Evolutionary conservation across 2,113 vertebrate species (phyloP), one percentile per base, ranked within the genome.

Genomic region (Lichenostomus cassidix): DNA sequence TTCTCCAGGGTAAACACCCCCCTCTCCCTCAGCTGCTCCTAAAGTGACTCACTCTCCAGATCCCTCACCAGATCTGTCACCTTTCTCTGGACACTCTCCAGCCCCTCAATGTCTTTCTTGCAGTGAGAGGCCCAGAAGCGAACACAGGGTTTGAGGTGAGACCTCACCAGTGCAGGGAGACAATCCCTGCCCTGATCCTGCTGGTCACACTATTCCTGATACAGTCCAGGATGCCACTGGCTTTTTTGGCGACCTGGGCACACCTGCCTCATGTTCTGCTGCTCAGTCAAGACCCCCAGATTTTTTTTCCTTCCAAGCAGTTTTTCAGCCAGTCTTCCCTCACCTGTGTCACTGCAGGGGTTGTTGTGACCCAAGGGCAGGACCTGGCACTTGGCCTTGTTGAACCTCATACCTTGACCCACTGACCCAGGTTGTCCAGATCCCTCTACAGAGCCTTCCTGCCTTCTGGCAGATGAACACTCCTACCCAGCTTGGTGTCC

Each of bases 351-450:
- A 12, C 55, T 76, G 47, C 47, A 68, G 20, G 5, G 23, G 6
- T 47, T 60, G 39, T 41, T 76, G 31, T 55, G 55, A 35, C 14
- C 20, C 20, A 47, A 31, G 46, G 2, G 24, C 87, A 53, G 39
- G 39, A 68, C 24, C 28, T 75, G 56, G 47, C 17, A 15, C 21
- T 19, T 42, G 21, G 25, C 79, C 47, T 35, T 83, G 47, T 28
- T 76, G 47, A 62, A 49, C 31, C 17, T 49, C 14, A 31, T 16
- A 10, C 10, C 41, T 55, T 0, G 0, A 21, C 25, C 46, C 29
- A 35, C 9, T 28, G 50, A 23, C 22, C 41, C n/a, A 55, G 53
- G 25, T n/a, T 41, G 29, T 22, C 17, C 62, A 62, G 39, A 62
- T 27, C 25, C n/a, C 39, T 46, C 55, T 83, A 14, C 59, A 60